These are phyloP conservation scores for Drosophila stalkeri DNA, from an alignment of 2,888 invertebrate genomes.

Conservation along the genomic window DNA sequence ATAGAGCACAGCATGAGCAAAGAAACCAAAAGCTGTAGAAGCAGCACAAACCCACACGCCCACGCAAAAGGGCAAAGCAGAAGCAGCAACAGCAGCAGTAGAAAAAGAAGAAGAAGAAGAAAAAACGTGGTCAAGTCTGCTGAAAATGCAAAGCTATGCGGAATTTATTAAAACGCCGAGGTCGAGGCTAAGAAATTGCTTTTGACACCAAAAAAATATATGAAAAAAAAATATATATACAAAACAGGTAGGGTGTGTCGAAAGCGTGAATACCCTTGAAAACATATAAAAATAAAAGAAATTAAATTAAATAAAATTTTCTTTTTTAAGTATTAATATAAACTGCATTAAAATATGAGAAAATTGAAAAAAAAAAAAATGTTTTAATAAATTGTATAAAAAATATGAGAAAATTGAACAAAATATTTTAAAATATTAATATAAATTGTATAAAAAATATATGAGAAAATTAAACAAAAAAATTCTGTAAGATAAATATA, in stretches of 20 bases:
- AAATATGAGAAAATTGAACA: too few relatives aligned
- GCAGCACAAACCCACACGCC: constrained; percentile 6
- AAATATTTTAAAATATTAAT: too few relatives aligned
- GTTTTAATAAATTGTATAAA: too few relatives aligned
- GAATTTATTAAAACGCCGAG: constrained; percentile 74
- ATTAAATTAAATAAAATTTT: not conserved
- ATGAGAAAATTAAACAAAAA: too few relatives aligned
- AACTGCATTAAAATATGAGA: too few relatives aligned
- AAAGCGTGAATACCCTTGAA: constrained; percentile 24
- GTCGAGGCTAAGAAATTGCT: constrained; percentile 70
- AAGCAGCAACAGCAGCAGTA: not conserved
- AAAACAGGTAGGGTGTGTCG: not conserved
- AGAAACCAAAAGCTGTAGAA: constrained; percentile 7
- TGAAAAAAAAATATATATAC: constrained; percentile 15
- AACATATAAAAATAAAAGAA: too few relatives aligned
- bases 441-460: too few relatives aligned
- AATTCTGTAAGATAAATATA: too few relatives aligned
- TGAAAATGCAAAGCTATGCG: constrained; percentile 74
- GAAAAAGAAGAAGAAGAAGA: not conserved
- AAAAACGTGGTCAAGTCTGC: constrained; percentile 59
- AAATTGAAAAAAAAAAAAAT: too few relatives aligned
- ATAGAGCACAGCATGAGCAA: constrained; percentile 9
- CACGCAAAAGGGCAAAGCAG: constrained; percentile 2
- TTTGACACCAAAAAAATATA: constrained; percentile 53
- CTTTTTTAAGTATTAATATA: too few relatives aligned